Evolutionary conservation across 2,797 vertebrate species (phyloP).

Genomic region (Coluber constrictor): DNA sequence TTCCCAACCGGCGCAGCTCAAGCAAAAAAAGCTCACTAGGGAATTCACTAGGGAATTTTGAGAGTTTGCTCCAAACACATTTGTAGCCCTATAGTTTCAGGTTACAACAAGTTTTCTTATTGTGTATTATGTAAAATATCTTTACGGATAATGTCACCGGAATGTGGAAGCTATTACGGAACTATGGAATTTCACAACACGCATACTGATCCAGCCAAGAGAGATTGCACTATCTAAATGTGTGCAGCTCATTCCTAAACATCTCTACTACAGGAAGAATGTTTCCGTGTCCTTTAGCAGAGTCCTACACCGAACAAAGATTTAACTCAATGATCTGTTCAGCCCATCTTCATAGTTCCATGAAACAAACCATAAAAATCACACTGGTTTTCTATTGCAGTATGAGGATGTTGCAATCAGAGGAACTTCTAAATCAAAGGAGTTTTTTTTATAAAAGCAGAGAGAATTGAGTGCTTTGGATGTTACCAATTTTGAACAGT

Average conservation of each 20-base stretch:
- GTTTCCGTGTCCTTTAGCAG: background rate
- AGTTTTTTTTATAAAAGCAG: background rate
- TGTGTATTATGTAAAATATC: background rate
- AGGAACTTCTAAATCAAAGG: background rate
- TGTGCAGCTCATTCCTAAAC: background rate
- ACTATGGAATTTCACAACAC: background rate
- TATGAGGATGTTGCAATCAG: fast-evolving
- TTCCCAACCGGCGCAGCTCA: background rate
- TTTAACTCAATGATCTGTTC: no score
- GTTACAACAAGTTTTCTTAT: background rate
- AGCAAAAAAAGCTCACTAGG: background rate
- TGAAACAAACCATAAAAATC: background rate
- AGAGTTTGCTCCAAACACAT: background rate
- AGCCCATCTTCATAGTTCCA: background rate
- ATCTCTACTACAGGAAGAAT: background rate
- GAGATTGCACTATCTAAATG: background rate
- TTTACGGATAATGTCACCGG: background rate
- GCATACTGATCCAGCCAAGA: background rate
- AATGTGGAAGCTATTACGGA: background rate
- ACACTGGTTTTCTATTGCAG: background rate
- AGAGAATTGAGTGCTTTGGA: background rate
- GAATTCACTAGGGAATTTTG: background rate
- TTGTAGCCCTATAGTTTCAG: background rate
- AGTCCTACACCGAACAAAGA: background rate
- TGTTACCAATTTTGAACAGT: background rate